These are phyloP conservation scores for Pollimyrus isidori DNA, from an alignment of 2,113 vertebrate species.

Conservation along the genomic window DNA sequence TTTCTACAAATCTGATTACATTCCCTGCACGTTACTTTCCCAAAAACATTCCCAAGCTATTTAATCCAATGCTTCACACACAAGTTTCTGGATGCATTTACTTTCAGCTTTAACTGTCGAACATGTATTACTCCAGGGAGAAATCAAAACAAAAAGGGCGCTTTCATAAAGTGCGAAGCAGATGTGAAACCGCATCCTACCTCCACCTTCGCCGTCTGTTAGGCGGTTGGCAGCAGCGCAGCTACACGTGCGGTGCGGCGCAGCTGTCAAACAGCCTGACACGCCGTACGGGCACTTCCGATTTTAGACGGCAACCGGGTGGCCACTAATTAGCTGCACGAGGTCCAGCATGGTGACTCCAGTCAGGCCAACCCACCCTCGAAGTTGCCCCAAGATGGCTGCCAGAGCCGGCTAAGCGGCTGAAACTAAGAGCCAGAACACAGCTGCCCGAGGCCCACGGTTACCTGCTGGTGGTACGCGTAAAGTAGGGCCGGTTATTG, in stretches of 20 bases:
- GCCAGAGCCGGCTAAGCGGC: neutral
- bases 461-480: conserved; percentile 75
- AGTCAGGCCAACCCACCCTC: neutral
- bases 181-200: conserved; percentile 42
- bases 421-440: neutral
- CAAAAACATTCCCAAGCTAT: neutral
- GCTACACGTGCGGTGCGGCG: neutral
- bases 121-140: conserved; percentile 32
- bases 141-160: conserved; percentile 42
- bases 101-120: neutral
- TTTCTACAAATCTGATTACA: neutral
- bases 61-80: neutral
- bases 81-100: neutral
- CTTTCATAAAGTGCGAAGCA: conserved; percentile 34
- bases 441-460: neutral
- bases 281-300: neutral
- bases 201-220: neutral
- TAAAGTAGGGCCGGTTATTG: conserved; percentile 76
- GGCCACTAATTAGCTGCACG: neutral
- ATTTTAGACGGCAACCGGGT: neutral
- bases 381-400: neutral
- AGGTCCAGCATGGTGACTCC: neutral
- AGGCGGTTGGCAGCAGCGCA: conserved; percentile 21
- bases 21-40: neutral
- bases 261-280: conserved; percentile 7